Percentiles rank a stretch among this genome's conserved stretches.
Evolutionary conservation across 2,113 vertebrate genomes (phyloP).

Genomic region (Sander lucioperca): DNA sequence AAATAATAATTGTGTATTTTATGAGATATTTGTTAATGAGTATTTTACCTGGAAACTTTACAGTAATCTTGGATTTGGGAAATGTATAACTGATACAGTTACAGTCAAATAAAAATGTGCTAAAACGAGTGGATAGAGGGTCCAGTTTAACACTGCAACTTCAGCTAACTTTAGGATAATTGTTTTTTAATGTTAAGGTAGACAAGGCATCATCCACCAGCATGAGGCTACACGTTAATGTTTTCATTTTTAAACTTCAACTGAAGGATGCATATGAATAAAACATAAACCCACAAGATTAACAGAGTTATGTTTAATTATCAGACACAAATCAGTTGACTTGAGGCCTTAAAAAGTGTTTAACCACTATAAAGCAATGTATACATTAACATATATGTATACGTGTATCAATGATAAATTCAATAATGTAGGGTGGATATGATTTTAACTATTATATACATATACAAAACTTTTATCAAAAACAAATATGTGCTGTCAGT

Average conservation of each 20-base stretch:
- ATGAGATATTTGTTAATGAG: background rate
- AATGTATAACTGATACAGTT: too few species aligned
- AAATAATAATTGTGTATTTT: conserved; percentile 36
- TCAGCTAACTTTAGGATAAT: background rate
- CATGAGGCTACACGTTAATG: background rate
- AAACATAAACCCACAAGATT: background rate
- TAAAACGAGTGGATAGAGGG: background rate
- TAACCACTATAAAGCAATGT: background rate
- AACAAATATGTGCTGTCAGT: background rate
- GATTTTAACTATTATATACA: background rate
- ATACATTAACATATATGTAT: background rate
- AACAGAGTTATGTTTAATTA: background rate
- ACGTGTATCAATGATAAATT: background rate
- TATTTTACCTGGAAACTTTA: conserved; percentile 12
- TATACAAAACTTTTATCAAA: background rate
- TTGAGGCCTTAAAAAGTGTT: too few species aligned
- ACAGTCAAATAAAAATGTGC: background rate
- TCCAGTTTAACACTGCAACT: background rate
- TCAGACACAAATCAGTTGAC: background rate
- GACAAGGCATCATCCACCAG: background rate
- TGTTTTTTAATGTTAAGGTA: background rate
- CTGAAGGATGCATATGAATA: background rate
- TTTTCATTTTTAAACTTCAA: background rate
- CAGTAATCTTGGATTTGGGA: conserved; percentile 15
- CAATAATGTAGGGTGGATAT: background rate